Evolutionary conservation across 2,113 vertebrate species (phyloP).

Genomic region (Stictonetta naevosa): DNA sequence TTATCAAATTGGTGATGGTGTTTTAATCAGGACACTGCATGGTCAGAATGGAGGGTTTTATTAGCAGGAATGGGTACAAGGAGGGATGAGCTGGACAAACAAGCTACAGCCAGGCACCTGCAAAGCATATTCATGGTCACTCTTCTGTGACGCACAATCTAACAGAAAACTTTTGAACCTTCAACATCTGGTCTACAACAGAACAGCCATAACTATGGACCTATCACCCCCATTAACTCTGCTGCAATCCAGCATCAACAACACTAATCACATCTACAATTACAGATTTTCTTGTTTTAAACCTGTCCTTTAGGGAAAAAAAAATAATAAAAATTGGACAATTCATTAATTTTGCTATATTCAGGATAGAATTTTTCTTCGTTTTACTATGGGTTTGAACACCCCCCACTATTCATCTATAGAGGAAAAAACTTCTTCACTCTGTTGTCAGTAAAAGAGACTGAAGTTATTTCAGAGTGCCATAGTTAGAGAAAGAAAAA

Average conservation of each 20-base stretch:
- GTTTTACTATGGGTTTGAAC: neutral
- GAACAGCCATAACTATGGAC: neutral
- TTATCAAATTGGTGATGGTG: neutral
- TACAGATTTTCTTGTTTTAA: neutral
- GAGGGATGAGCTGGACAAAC: neutral
- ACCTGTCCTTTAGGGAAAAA: accelerated
- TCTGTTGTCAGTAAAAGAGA: neutral
- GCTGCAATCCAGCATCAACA: neutral
- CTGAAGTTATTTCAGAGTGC: neutral
- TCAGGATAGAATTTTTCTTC: neutral
- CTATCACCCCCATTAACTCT: neutral
- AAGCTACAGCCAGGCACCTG: neutral
- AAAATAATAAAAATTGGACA: neutral
- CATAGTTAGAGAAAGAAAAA: neutral
- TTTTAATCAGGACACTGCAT: neutral
- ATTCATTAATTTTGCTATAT: neutral
- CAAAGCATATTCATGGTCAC: neutral
- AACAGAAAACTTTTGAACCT: neutral
- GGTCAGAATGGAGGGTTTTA: neutral
- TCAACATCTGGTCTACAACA: neutral
- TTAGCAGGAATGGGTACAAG: neutral
- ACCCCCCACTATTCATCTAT: neutral
- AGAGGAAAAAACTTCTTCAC: neutral
- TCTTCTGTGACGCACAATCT: neutral
- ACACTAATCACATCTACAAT: neutral